Evolutionary conservation across 2,113 vertebrate genomes (phyloP).

Genomic region (Rostratula benghalensis): DNA sequence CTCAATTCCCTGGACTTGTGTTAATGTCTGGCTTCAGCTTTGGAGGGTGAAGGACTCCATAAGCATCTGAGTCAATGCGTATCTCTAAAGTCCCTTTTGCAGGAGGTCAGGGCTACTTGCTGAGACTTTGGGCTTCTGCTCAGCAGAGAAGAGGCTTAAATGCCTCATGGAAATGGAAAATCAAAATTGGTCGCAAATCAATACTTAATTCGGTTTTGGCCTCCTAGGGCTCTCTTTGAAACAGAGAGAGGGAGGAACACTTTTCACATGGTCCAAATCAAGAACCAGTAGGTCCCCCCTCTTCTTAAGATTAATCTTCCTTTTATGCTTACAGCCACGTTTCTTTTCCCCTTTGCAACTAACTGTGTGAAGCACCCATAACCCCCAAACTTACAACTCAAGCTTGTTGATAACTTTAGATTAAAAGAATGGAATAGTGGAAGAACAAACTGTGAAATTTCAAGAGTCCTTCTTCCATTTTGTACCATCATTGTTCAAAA

Average conservation of each 20-base stretch:
- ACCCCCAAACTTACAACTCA: not conserved
- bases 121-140: not conserved
- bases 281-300: not conserved
- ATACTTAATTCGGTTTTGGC: not conserved
- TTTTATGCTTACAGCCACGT: fast-evolving
- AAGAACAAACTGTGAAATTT: not conserved
- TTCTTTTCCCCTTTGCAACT: not conserved
- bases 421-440: not conserved
- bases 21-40: not conserved
- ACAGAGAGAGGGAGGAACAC: not conserved
- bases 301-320: not conserved
- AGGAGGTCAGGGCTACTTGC: not conserved
- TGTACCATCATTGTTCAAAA: not conserved
- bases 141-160: not conserved
- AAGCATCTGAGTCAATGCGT: not conserved
- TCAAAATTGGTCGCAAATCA: not conserved
- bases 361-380: not conserved
- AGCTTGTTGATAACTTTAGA: not conserved
- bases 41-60: not conserved
- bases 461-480: not conserved
- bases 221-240: not conserved
- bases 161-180: not conserved
- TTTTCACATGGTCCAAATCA: not conserved
- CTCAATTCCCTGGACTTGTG: not conserved
- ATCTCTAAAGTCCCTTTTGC: not conserved